A percentile compares a stretch with the other conserved stretches of the same genome.
These are phyloP conservation scores for Anabacerthia variegaticeps DNA, from an alignment of 2,797 vertebrate species.

Conservation along the genomic window DNA sequence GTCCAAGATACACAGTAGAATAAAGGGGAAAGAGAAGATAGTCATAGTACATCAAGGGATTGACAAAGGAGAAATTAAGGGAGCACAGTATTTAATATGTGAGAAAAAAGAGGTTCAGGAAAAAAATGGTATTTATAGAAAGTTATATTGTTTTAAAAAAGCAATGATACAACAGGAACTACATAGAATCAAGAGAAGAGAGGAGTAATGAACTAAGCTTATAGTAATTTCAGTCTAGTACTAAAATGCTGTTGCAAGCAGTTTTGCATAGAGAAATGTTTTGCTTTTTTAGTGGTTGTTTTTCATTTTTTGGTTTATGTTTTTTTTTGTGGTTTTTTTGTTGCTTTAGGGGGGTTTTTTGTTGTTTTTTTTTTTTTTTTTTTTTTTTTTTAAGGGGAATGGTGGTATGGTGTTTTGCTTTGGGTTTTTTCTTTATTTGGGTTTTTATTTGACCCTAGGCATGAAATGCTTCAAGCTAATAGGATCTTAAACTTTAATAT, in stretches of 20 bases:
- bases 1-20: neutral
- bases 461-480: neutral
- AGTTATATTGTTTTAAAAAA: neutral
- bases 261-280: neutral
- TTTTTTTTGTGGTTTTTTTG: no score
- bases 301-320: no score
- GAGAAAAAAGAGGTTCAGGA: neutral
- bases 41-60: neutral
- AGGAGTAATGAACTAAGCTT: neutral
- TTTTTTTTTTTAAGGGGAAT: neutral
- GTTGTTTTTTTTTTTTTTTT: neutral
- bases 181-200: neutral
- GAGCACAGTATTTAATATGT: neutral
- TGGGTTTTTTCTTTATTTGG: neutral
- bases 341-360: neutral
- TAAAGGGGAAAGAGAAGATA: neutral
- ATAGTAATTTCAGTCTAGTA: neutral
- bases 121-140: rapidly evolving
- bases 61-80: neutral
- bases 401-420: neutral
- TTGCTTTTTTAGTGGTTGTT: neutral
- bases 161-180: rapidly evolving
- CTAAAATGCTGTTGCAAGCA: neutral
- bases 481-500: neutral
- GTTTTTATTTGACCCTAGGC: neutral